Evolutionary conservation across 2,888 invertebrate species (phyloP), one percentile per base, ranked within the genome.

Genomic region (Heliconius cydno): DNA sequence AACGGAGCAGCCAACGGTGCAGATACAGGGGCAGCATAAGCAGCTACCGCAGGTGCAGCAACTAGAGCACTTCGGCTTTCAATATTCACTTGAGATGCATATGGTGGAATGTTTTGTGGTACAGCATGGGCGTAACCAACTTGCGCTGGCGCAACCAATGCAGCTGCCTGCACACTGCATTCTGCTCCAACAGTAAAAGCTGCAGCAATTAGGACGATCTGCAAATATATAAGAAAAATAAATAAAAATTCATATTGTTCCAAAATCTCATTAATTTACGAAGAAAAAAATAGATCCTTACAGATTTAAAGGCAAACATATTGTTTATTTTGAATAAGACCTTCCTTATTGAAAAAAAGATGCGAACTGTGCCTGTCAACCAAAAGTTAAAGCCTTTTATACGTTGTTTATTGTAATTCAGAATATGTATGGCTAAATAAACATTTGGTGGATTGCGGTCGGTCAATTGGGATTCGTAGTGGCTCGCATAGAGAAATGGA

Each of bases 41-140:
- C 87, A 2, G 87, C 78, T 28, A 78, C 28, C 22, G 65, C 63
- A 2, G 90, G 88, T 1, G 90, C 91, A 77, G 95, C 94, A 30
- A 94, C 85, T n/a, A 91, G 82, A 38, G 92, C 90, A 70, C 90
- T 92, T 2, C 91, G 93, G 81, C 91, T 96, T 82, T 95, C 94
- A 15, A 96, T 93, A 88, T 93, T 96, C 80, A 96, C 90, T 88
- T 96, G 96, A 4, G 96, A 95, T 3, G 96, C 96, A 84, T 95
- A 96, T 3, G 96, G 96, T 73, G 96, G 95, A 68, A 96, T 92
- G 84, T 96, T 96, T 83, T 96, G 96, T 0, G 96, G 96, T 38
- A 96, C 94, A 25, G 96, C 95, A 84, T 94, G 95, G 79, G 92
- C 92, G 84, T 96, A 96, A 25, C 96, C 96, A 41, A 96, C 87